phyloP scores from a whole-genome alignment of 2,888 invertebrate genomes.

The Pachycephus smyrnensis region DNA sequence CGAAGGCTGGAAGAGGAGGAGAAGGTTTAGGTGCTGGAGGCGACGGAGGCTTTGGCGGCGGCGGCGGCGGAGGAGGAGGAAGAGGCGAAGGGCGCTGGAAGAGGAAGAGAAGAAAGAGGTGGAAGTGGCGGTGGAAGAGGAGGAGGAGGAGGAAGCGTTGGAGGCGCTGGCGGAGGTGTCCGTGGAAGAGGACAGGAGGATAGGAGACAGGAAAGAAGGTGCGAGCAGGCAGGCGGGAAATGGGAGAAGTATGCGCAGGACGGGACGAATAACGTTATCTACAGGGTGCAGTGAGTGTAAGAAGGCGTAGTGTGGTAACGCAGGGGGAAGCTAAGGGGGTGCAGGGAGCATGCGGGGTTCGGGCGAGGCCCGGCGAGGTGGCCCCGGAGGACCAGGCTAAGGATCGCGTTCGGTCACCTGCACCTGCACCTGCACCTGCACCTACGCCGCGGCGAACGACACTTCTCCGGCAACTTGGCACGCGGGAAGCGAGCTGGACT shows the following conservation, averaged over 20 bases:
- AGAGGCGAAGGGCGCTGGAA: conserved; percentile 26
- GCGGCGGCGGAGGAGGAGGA: conserved; percentile 31
- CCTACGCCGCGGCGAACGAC: conserved; percentile 23
- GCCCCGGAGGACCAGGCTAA: conserved; percentile 56
- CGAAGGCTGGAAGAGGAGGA: too few species aligned
- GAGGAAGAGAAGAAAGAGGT: too few species aligned
- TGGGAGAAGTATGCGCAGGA: conserved; percentile 31
- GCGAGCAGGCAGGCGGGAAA: conserved; percentile 18
- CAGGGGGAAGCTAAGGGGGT: conserved; percentile 36
- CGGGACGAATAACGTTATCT: conserved; percentile 18
- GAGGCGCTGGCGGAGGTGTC: conserved; percentile 36
- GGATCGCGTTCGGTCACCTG: conserved; percentile 40
- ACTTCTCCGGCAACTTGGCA: conserved; percentile 29
- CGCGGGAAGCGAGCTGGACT: conserved; percentile 63
- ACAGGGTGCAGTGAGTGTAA: conserved; percentile 25
- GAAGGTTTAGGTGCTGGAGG: too few species aligned
- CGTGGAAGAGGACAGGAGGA: conserved; percentile 32
- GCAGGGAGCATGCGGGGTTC: conserved; percentile 57
- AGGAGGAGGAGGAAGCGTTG: conserved; percentile 4
- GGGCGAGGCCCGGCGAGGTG: conserved; percentile 60
- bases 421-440: conserved; percentile 42
- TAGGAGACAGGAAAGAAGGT: conserved; percentile 24
- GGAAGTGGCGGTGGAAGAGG: conserved; percentile 15
- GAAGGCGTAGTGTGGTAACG: conserved; percentile 32
- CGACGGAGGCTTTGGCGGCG: too few species aligned